A percentile compares a stretch with the other conserved stretches of the same genome.
Evolutionary conservation across 2,888 invertebrate species (phyloP).

Genomic region (Acronicta leporina): DNA sequence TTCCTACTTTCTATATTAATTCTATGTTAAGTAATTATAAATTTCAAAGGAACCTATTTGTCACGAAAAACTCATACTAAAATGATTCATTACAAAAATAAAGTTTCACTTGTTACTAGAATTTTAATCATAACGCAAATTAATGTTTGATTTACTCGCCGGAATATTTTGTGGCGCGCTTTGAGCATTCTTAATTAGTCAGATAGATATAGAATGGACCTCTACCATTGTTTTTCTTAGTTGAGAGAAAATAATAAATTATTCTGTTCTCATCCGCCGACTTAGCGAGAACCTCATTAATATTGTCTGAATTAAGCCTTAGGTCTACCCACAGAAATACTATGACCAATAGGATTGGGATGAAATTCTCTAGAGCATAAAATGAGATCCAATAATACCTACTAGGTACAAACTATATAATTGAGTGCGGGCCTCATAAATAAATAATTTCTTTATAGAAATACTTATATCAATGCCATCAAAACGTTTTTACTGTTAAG

Average conservation of each 20-base stretch:
- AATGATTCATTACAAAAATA: conserved; percentile 9
- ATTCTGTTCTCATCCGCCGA: conserved; percentile 27
- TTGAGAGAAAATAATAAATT: conserved; percentile 39
- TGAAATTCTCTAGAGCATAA: conserved; percentile 16
- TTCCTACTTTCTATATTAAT: too few relatives aligned
- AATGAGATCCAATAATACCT: conserved; percentile 24
- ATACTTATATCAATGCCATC: conserved; percentile 1
- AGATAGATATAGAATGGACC: conserved; percentile 29
- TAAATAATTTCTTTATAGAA: conserved; percentile 2
- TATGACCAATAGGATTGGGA: conserved; percentile 19
- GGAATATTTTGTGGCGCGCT: conserved; percentile 39
- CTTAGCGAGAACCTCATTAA: conserved; percentile 24
- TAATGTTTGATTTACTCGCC: conserved; percentile 42
- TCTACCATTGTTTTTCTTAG: conserved; percentile 37
- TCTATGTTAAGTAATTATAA: too few relatives aligned
- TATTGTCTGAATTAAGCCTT: conserved; percentile 13
- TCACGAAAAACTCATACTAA: too few relatives aligned
- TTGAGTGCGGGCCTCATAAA: neutral
- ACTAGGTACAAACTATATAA: conserved; percentile 2
- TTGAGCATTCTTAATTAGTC: conserved; percentile 51
- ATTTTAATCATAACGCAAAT: conserved; percentile 46
- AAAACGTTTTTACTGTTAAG: neutral
- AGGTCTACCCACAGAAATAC: conserved; percentile 12
- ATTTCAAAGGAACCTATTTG: too few relatives aligned
- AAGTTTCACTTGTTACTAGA: conserved; percentile 15